These are phyloP conservation scores for Octodon degus DNA, from an alignment of 2,113 vertebrate species.

Conservation along the genomic window DNA sequence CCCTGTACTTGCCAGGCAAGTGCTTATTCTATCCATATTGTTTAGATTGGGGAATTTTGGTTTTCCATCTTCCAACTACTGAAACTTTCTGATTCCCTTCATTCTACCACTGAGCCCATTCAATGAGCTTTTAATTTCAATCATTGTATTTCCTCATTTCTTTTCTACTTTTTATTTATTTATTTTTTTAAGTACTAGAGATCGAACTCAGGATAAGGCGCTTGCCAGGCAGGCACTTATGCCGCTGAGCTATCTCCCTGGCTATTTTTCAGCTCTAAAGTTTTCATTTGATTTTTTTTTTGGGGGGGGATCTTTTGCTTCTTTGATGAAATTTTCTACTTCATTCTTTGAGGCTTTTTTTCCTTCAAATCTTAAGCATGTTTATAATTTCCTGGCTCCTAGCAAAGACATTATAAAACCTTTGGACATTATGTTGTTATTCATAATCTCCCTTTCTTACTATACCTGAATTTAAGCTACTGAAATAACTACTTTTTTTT, in stretches of 20 bases:
- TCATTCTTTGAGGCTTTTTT: constrained; percentile 4
- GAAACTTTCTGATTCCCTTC: background rate
- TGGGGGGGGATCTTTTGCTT: background rate
- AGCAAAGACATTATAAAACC: background rate
- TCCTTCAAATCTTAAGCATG: background rate
- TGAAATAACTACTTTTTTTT: background rate
- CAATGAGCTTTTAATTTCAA: background rate
- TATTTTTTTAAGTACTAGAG: too few relatives aligned
- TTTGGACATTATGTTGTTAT: background rate
- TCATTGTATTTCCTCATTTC: background rate
- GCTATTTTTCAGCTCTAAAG: background rate
- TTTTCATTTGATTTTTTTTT: background rate
- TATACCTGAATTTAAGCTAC: background rate
- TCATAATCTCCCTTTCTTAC: background rate
- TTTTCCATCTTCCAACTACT: background rate
- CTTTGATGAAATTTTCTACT: background rate
- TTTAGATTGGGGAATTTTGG: background rate
- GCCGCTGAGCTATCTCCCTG: too few relatives aligned
- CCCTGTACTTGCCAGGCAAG: too few relatives aligned
- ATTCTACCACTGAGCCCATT: background rate
- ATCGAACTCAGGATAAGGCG: too few relatives aligned
- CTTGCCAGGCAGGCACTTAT: too few relatives aligned
- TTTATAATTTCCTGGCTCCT: background rate
- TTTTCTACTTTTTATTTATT: too few relatives aligned
- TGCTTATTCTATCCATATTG: background rate